Conservation (phyloP, 1,140 invertebrate species). For the Chironomus striatipennis region DNA sequence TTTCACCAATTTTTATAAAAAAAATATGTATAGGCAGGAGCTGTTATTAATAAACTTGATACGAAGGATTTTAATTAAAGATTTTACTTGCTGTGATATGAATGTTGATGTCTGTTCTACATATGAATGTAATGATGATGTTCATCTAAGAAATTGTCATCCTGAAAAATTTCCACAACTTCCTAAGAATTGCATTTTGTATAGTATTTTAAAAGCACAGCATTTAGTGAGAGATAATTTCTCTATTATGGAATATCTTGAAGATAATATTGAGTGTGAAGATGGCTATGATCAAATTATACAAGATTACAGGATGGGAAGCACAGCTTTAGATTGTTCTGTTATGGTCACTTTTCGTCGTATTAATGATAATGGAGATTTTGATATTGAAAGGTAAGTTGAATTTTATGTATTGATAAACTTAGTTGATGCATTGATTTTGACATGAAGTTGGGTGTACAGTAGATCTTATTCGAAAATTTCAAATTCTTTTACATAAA, state of each 20-base stretch:
- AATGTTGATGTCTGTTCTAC: neutral
- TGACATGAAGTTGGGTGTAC: too few relatives aligned
- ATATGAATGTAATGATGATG: constrained; percentile 26
- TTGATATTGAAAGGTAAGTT: neutral
- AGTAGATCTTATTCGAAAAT: too few relatives aligned
- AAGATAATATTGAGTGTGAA: neutral
- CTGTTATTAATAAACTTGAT: constrained; percentile 33
- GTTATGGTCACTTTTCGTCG: constrained; percentile 41
- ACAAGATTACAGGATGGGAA: constrained; percentile 37
- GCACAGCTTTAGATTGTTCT: constrained; percentile 42
- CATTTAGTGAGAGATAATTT: constrained; percentile 25
- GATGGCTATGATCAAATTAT: constrained; percentile 7
- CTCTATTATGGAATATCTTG: neutral
- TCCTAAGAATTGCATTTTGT: constrained; percentile 27
- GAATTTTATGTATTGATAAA: too few relatives aligned
- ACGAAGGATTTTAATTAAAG: constrained; percentile 30
- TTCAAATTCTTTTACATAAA: too few relatives aligned
- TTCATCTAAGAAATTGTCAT: constrained; percentile 32
- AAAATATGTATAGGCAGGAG: neutral
- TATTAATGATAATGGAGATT: neutral
- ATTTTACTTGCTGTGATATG: constrained; percentile 13
- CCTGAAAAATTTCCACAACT: neutral
- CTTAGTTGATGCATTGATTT: too few relatives aligned
- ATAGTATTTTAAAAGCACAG: constrained; percentile 26
- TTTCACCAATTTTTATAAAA: too few relatives aligned